Base-by-base conservation (phyloP, 2,113 vertebrate species). In the Girardinichthys multiradiatus region DNA sequence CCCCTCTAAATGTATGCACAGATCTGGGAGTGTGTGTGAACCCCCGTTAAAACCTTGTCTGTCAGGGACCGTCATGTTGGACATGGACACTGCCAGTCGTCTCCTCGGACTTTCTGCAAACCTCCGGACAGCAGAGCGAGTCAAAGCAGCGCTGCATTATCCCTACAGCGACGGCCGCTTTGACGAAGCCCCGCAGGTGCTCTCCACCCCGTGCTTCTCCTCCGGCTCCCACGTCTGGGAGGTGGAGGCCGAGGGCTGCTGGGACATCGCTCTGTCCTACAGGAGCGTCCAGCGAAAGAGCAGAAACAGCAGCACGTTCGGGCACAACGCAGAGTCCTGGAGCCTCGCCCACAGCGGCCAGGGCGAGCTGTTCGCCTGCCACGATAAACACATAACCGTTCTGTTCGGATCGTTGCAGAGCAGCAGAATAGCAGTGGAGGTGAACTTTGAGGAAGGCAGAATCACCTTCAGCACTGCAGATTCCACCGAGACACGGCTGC, bases 191-290 rank as follows among this genome's bases (percentile, higher is more conserved):
- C 85, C 86, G 0, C 86, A 86, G 85, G 65, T 91, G 39, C 86
- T 91, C 19, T 85, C 85, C 30, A 14, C 60, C 19, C 65, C 51
- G 35, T 91, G 89, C 45, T 81, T 87, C 76, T 39, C 76, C 80
- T 35, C 73, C 1, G 90, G 88, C 0, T 63, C 27, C 26, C 88
- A 85, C 31, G 2, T 28, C 31, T 91, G 90, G 90, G 76, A 80
- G 42, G 80, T 89, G 80, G 79, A 88, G 78, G 79, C 26, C 0
- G 73, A 87, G 64, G 87, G 87, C 3, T 80, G 80, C 86, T 91
- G 86, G 87, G 83, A 86, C 66, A 79, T 91, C 4, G 80, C 85
- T 0, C 76, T 90, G 27, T 74, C 87, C 42, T 89, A 80, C 71
- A 63, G 48, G 70, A 87, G 76, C 76, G 86, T 90, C 71, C 19